Evolutionary conservation across 2,797 vertebrate genomes (phyloP).

Genomic region (Intellagama lesueurii): DNA sequence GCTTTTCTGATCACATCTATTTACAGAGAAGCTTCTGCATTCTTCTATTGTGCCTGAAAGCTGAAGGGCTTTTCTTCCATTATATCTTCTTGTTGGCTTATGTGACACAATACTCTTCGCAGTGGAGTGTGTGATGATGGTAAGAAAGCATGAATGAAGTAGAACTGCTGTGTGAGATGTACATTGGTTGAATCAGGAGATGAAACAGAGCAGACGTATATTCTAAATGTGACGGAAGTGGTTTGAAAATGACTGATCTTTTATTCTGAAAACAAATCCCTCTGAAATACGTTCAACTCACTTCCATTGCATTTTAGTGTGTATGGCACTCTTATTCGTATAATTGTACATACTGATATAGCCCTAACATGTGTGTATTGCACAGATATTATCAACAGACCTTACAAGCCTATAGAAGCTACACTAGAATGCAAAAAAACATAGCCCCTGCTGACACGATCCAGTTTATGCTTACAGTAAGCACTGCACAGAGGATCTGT

Average conservation of each 20-base stretch:
- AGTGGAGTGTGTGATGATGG: not conserved
- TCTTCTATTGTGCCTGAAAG: not conserved
- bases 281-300: not conserved
- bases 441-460: too few relatives aligned
- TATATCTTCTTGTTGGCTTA: not conserved
- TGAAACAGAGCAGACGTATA: not conserved
- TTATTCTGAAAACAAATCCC: not conserved
- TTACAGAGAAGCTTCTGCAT: not conserved
- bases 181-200: not conserved
- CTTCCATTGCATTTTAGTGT: not conserved
- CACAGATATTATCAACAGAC: not conserved
- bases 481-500: not conserved
- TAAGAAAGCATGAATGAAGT: not conserved
- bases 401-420: too few relatives aligned
- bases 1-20: too few relatives aligned
- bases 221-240: not conserved
- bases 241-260: not conserved
- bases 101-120: not conserved
- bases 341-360: not conserved
- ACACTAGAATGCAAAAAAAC: too few relatives aligned
- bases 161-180: not conserved
- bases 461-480: too few relatives aligned
- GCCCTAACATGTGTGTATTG: not conserved
- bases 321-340: not conserved
- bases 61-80: not conserved